Evolutionary conservation across 1,140 invertebrate species (phyloP), one percentile per base, ranked within the genome.

Genomic region (Drosophila obscura): DNA sequence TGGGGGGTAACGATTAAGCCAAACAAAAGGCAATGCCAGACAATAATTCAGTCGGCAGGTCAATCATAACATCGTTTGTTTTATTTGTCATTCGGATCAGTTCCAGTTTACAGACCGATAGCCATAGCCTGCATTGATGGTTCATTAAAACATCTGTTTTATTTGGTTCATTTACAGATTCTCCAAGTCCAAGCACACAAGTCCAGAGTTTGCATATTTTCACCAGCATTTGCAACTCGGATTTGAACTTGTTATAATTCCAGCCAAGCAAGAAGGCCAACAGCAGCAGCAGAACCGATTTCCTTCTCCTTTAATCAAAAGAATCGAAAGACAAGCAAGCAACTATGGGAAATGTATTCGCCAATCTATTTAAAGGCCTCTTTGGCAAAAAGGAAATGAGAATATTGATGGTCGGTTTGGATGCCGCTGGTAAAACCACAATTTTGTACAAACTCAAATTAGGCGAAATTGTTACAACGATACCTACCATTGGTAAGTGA

Each of bases 371-470:
- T 93, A 98, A 98, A 95, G 97, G 97, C 94, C 96, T 99, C 76
- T 98, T 99, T 94, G 98, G 97, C 94, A 99, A 99, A 94, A 98
- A 98, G 92, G 97, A 99, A 94, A 98, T 99, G 97, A 96, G 97
- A 94, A 98, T 98, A 95, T 94, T 99, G 93, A 99, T 99, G 98
- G 98, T 95, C 81, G 98, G 98, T 91, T 95, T 99, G 80, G 98
- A 99, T 95, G 98, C 98, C 90, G 98, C 98, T 93, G 98, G 98
- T 94, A 99, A 99, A 96, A 99, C 98, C 90, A 99, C 98, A 93
- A 99, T 99, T 93, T 94, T 99, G 93, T 99, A 99, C 95, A 99
- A 99, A 95, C 95, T 99, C 92, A 99, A 99, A 95, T 95, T 99
- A 94, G 98, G 98, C 92, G 98, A 99, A 97, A 98, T 99, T 94